Percentiles rank a stretch among this genome's conserved stretches.
Evolutionary conservation across 2,113 vertebrate species (phyloP).

Genomic region (Peromyscus maniculatus): DNA sequence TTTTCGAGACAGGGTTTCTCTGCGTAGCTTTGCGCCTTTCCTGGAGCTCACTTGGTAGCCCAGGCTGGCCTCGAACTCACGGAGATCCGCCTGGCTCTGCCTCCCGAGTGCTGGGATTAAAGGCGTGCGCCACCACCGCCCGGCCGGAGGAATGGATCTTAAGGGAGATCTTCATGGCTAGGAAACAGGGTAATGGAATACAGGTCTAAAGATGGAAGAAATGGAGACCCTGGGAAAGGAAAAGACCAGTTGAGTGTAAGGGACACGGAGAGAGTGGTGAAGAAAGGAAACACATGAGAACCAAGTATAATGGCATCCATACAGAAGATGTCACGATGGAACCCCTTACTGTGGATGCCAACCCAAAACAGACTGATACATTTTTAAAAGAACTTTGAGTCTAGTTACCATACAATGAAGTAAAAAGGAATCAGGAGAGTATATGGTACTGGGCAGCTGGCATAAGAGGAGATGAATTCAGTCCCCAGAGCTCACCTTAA

Average conservation of each 20-base stretch:
- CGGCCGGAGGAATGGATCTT: background rate
- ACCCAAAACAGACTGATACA: background rate
- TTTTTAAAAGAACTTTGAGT: background rate
- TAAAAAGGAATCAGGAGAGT: background rate
- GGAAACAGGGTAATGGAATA: background rate
- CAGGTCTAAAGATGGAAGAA: background rate
- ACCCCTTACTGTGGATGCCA: background rate
- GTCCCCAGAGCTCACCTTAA: too few species aligned
- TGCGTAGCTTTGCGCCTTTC: too few species aligned
- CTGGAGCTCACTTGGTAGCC: too few species aligned
- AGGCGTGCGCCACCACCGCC: too few species aligned
- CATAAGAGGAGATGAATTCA: background rate
- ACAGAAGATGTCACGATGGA: background rate
- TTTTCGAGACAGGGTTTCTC: too few species aligned
- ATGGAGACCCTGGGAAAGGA: background rate
- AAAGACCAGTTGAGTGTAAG: background rate
- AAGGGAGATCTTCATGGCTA: background rate
- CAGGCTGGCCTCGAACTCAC: too few species aligned
- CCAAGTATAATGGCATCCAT: background rate
- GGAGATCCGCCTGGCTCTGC: too few species aligned
- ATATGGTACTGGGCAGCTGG: background rate
- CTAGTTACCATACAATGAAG: background rate
- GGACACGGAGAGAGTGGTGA: background rate
- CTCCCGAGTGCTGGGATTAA: too few species aligned
- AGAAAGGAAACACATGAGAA: background rate